Conservation (phyloP, 2,888 invertebrate species). For the Agrochola lychnidis region DNA sequence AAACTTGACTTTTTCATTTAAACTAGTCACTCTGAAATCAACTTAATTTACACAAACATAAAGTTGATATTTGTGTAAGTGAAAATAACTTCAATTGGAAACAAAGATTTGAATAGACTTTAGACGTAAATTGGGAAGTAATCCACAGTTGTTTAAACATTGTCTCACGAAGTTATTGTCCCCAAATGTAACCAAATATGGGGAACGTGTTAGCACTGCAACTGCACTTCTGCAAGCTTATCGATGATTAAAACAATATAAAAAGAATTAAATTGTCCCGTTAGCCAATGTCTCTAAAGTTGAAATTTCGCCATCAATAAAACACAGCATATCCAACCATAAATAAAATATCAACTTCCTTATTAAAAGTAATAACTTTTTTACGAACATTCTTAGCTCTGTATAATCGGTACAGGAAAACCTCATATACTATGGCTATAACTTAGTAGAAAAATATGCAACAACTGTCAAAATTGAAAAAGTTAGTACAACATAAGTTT, state of each 20-base stretch:
- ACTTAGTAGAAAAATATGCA: constrained; percentile 6
- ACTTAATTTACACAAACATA: too few species aligned
- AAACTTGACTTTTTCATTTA: too few species aligned
- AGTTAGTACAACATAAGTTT: not conserved
- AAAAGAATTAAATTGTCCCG: not conserved
- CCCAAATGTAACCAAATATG: constrained; percentile 67
- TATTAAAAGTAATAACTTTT: constrained; percentile 34
- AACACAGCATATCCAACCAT: constrained; percentile 6
- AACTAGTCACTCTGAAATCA: too few species aligned
- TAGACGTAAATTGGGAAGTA: constrained; percentile 71
- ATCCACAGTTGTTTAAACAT: constrained; percentile 67
- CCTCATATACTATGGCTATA: not conserved
- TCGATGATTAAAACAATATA: not conserved
- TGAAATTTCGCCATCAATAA: not conserved
- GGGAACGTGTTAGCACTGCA: constrained; percentile 29
- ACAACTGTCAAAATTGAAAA: not conserved
- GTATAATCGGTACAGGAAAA: not conserved
- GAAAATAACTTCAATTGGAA: too few species aligned
- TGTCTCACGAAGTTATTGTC: constrained; percentile 68
- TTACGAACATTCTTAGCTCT: constrained; percentile 19
- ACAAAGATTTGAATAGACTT: too few species aligned
- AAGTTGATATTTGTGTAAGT: too few species aligned
- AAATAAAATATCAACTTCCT: constrained; percentile 35
- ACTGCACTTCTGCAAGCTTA: not conserved
- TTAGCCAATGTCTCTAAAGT: not conserved